Evolutionary conservation across 1,140 invertebrate species (phyloP).

Genomic region (Bacillus rossius): DNA sequence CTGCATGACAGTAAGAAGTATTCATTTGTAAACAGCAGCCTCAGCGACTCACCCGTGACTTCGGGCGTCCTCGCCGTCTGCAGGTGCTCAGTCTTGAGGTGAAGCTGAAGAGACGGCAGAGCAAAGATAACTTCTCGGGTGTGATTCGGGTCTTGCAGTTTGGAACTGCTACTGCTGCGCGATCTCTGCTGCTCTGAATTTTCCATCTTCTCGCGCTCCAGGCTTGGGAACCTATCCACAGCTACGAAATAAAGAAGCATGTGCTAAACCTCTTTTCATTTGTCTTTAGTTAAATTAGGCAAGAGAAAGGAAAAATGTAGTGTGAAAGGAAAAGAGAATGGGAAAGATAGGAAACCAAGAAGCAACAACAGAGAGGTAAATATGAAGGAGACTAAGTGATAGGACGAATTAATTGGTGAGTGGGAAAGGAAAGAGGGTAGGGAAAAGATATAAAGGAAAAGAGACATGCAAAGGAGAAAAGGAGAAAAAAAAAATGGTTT

Average conservation of each 20-base stretch:
- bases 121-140: conserved; percentile 94
- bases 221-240: conserved; percentile 82
- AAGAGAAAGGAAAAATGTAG: too few relatives aligned
- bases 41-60: conserved; percentile 4
- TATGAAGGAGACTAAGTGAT: too few relatives aligned
- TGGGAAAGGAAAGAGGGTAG: too few relatives aligned
- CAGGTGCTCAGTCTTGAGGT: conserved; percentile 89
- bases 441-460: too few relatives aligned
- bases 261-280: not conserved
- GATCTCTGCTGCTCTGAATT: conserved; percentile 28
- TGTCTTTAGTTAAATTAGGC: not conserved
- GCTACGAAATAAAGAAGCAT: conserved; percentile 48
- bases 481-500: too few relatives aligned
- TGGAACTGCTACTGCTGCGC: conserved; percentile 41
- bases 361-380: too few relatives aligned
- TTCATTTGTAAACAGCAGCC: too few relatives aligned
- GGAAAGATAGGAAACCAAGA: too few relatives aligned
- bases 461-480: too few relatives aligned
- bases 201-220: conserved; percentile 58
- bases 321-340: too few relatives aligned
- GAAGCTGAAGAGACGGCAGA: conserved; percentile 84
- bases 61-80: conserved; percentile 48
- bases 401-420: too few relatives aligned
- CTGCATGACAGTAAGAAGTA: too few relatives aligned
- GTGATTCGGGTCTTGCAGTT: conserved; percentile 77